Conservation (phyloP, 2,888 invertebrate species). For the Folsomia candida region DNA sequence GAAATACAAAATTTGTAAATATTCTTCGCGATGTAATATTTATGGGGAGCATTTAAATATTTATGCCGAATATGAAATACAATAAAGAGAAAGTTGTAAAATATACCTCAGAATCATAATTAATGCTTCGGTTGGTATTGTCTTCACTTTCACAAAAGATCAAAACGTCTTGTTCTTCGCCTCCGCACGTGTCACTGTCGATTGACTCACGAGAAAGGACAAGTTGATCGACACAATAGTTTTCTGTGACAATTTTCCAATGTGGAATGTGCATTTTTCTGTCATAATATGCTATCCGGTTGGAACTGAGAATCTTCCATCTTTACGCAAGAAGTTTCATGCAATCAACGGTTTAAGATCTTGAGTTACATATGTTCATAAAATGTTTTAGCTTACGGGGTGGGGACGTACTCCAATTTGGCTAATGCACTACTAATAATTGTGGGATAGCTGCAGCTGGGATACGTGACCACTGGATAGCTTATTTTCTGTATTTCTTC, state of each 20-base stretch:
- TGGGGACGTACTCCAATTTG: not conserved
- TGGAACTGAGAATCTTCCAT: not conserved
- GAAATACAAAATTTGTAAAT: not conserved
- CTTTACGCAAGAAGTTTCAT: too few species aligned
- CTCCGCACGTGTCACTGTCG: conserved; percentile 26
- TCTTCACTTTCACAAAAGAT: conserved; percentile 16
- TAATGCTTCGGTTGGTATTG: not conserved
- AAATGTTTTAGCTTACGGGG: conserved; percentile 1
- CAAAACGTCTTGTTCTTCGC: conserved; percentile 28
- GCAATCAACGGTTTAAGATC: not conserved
- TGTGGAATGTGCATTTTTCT: not conserved
- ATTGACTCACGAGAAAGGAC: not conserved
- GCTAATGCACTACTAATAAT: conserved; percentile 1
- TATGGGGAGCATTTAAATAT: not conserved
- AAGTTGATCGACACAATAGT: conserved; percentile 33
- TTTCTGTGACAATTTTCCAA: conserved; percentile 19
- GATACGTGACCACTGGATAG: not conserved
- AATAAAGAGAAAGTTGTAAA: too few species aligned
- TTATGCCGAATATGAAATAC: not conserved
- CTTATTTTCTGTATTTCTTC: not conserved
- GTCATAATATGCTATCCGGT: conserved; percentile 17
- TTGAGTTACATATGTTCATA: not conserved
- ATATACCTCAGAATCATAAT: not conserved
- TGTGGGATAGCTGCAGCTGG: not conserved
- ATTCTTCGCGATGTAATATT: not conserved